A percentile compares a stretch with the other conserved stretches of the same genome.
phyloP scores from a whole-genome alignment of 2,888 invertebrate species.

The Acronicta leporina region DNA sequence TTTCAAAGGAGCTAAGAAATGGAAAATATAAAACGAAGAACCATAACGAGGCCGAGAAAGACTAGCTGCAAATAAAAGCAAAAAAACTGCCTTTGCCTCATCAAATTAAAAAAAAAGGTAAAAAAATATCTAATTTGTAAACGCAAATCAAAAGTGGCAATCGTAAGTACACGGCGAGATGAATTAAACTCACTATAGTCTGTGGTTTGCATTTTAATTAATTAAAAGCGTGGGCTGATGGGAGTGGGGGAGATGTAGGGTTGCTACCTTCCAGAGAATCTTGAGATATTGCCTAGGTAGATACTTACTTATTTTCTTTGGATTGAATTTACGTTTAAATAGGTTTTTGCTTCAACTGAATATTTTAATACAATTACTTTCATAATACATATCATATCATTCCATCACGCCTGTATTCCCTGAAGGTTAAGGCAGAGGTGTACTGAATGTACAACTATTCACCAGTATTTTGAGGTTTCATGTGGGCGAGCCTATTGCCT shows the following conservation, averaged over 20 bases:
- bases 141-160: constrained; percentile 75
- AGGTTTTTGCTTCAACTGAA: too few relatives aligned
- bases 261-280: constrained; percentile 15
- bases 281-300: background rate
- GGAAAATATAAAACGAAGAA: constrained; percentile 43
- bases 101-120: constrained; percentile 30
- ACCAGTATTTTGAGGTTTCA: too few relatives aligned
- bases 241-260: constrained; percentile 47
- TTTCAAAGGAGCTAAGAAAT: constrained; percentile 37
- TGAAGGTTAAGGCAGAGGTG: too few relatives aligned
- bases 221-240: constrained; percentile 72
- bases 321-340: background rate
- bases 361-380: too few relatives aligned
- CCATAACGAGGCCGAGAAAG: constrained; percentile 28
- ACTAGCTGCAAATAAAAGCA: constrained; percentile 35
- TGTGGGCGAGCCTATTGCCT: too few relatives aligned
- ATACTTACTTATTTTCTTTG: background rate
- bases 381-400: too few relatives aligned
- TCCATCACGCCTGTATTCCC: too few relatives aligned
- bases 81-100: constrained; percentile 35
- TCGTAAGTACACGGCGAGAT: constrained; percentile 64
- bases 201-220: constrained; percentile 86
- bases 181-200: constrained; percentile 76
- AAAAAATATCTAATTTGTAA: constrained; percentile 48
- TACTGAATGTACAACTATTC: too few relatives aligned